phyloP scores from a whole-genome alignment of 2,888 invertebrate species.

The Biston stratarius region DNA sequence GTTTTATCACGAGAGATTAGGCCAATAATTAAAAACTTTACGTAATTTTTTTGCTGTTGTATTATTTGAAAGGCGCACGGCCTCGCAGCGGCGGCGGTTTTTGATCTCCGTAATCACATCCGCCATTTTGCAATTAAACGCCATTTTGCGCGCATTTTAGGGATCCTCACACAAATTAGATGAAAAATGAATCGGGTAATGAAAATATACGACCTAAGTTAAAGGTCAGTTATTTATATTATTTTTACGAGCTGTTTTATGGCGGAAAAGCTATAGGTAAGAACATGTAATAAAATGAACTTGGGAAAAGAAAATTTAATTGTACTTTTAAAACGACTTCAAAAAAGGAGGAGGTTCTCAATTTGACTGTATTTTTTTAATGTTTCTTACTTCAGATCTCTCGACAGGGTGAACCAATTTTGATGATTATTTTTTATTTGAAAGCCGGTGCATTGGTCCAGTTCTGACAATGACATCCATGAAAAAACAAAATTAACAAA shows the following conservation, averaged over 20 bases:
- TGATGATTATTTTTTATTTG: too few relatives aligned
- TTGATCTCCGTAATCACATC: slow-evolving; percentile 48
- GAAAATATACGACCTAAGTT: slow-evolving; percentile 26
- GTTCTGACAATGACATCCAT: too few relatives aligned
- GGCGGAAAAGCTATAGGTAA: not conserved
- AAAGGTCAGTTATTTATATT: slow-evolving; percentile 27
- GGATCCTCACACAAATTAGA: slow-evolving; percentile 23
- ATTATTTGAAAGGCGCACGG: not conserved
- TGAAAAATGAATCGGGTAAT: slow-evolving; percentile 30
- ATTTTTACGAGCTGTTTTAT: slow-evolving; percentile 13
- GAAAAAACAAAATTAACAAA: too few relatives aligned
- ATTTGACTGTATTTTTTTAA: too few relatives aligned
- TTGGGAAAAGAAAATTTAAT: too few relatives aligned
- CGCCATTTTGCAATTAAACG: slow-evolving; percentile 53
- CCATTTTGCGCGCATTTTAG: slow-evolving; percentile 35
- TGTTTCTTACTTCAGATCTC: too few relatives aligned
- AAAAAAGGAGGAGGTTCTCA: too few relatives aligned
- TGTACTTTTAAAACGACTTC: too few relatives aligned
- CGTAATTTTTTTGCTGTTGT: not conserved
- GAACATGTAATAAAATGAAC: not conserved
- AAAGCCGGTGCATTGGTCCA: too few relatives aligned
- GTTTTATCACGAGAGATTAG: not conserved
- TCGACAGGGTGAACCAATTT: too few relatives aligned
- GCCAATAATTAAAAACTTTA: not conserved
- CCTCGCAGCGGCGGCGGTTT: slow-evolving; percentile 30